Evolutionary conservation across 2,113 vertebrate species (phyloP).

Genomic region (Brachyhypopomus gauderio): DNA sequence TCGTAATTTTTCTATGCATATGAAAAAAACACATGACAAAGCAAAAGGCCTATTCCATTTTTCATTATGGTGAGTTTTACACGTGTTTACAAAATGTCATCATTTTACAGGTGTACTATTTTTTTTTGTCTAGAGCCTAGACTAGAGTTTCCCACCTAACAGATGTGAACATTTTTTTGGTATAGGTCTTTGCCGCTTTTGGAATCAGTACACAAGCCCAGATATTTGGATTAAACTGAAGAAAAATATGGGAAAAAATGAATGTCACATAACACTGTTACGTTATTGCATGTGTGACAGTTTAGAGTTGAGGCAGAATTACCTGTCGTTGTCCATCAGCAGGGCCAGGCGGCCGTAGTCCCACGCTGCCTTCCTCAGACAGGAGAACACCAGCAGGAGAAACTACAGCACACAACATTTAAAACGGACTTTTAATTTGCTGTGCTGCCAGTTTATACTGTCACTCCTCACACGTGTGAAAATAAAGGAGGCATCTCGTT

Average conservation of each 20-base stretch:
- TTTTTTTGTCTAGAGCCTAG: too few relatives aligned
- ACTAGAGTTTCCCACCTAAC: too few relatives aligned
- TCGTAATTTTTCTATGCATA: too few relatives aligned
- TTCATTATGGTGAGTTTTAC: too few relatives aligned
- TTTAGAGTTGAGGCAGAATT: conserved; percentile 5
- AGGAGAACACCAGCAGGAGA: conserved; percentile 89
- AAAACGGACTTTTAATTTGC: not conserved
- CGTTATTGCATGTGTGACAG: not conserved
- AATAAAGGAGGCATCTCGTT: not conserved
- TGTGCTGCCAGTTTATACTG: not conserved
- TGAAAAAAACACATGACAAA: too few relatives aligned
- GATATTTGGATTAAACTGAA: not conserved
- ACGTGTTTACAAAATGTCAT: too few relatives aligned
- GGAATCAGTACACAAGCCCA: too few relatives aligned
- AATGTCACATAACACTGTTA: not conserved
- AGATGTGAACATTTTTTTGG: too few relatives aligned
- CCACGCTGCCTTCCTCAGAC: conserved; percentile 96
- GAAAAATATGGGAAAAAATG: not conserved
- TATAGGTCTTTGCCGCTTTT: too few relatives aligned
- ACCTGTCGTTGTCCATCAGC: conserved; percentile 96
- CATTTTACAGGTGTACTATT: too few relatives aligned
- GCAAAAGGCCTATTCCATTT: too few relatives aligned
- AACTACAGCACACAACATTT: conserved; percentile 73
- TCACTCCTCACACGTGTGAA: not conserved
- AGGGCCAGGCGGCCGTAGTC: conserved; percentile 93